Evolutionary conservation across 2,113 vertebrate species (phyloP).

Genomic region (Microcebus griseorufus): DNA sequence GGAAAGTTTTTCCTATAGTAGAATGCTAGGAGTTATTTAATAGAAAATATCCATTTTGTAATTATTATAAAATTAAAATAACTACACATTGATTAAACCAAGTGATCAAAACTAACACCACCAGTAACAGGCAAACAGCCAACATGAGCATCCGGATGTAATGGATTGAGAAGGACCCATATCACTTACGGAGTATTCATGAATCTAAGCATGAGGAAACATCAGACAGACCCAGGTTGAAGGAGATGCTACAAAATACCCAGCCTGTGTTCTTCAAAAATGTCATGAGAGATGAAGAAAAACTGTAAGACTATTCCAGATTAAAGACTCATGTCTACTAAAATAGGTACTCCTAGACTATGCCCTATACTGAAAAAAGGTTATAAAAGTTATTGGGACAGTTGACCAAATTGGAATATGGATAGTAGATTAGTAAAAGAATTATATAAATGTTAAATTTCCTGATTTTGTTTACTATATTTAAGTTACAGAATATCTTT

Average conservation of each 20-base stretch:
- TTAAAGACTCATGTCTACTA: not conserved
- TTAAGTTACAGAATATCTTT: not conserved
- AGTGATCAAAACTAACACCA: not conserved
- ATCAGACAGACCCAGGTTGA: not conserved
- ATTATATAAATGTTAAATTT: not conserved
- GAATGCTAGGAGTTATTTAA: not conserved
- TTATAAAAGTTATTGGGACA: not conserved
- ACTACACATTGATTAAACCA: not conserved
- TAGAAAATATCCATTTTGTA: not conserved
- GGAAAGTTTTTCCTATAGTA: not conserved
- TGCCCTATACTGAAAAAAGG: not conserved
- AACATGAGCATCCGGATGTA: not conserved
- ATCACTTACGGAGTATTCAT: not conserved
- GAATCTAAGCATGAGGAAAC: no score
- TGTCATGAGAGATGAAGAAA: no score
- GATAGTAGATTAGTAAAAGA: not conserved
- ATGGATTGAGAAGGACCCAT: not conserved
- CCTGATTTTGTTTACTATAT: not conserved
- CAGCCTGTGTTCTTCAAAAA: not conserved
- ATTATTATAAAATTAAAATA: not conserved
- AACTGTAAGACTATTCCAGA: rapidly evolving
- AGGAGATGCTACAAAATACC: not conserved
- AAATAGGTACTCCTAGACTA: not conserved
- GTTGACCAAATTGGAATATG: rapidly evolving
- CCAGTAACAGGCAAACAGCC: not conserved